A percentile compares a stretch with the other conserved stretches of the same genome.
Evolutionary conservation across 2,113 vertebrate genomes (phyloP).

Genomic region (Dasypus novemcinctus): DNA sequence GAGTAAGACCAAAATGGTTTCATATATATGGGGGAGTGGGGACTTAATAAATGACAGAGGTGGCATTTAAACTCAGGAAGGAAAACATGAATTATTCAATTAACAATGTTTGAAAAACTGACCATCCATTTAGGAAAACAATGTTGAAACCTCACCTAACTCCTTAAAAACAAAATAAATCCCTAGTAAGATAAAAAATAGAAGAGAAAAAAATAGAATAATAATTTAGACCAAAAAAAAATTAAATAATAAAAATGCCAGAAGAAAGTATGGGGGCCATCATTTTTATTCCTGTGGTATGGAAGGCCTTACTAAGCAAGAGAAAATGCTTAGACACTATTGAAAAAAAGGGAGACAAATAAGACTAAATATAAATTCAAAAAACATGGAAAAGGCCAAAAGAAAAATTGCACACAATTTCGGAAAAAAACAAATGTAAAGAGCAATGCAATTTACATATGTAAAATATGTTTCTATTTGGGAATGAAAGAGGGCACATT

Average conservation of each 20-base stretch:
- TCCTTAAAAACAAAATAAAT: not conserved
- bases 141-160: not conserved
- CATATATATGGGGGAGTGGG: not conserved
- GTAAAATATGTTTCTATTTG: not conserved
- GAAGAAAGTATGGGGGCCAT: not conserved
- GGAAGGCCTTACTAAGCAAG: not conserved
- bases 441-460: not conserved
- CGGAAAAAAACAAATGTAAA: constrained; percentile 26
- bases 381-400: constrained; percentile 31
- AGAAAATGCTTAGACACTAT: not conserved
- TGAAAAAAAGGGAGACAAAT: not conserved
- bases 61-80: not conserved
- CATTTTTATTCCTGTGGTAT: not conserved
- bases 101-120: constrained; percentile 14
- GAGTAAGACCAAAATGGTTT: not conserved
- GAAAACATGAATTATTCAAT: not conserved
- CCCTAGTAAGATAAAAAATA: not conserved
- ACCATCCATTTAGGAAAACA: constrained; percentile 39
- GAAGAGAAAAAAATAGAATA: too few relatives aligned
- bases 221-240: not conserved
- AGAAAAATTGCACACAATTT: not conserved
- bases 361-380: constrained; percentile 33
- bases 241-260: not conserved
- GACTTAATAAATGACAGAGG: not conserved
- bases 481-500: not conserved